A percentile compares a stretch with the other conserved stretches of the same genome.
Evolutionary conservation across 2,113 vertebrate species (phyloP).

Genomic region (Poicephalus gulielmi): DNA sequence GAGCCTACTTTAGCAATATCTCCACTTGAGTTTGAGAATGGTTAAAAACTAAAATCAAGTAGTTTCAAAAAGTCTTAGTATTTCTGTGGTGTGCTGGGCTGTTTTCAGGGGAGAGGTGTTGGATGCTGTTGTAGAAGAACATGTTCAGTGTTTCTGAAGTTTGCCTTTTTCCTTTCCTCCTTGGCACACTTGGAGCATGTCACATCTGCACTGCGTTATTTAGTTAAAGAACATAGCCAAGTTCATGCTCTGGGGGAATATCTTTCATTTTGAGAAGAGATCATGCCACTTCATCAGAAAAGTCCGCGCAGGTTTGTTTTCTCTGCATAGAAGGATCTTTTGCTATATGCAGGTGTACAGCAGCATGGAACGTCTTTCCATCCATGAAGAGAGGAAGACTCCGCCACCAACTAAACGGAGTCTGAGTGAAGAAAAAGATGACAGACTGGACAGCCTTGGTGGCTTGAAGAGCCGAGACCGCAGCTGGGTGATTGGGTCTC

Average conservation of each 20-base stretch:
- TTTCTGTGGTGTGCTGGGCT: background rate
- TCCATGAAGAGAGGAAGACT: conserved; percentile 89
- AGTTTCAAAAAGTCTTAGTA: background rate
- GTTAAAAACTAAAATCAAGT: background rate
- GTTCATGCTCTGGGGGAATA: background rate
- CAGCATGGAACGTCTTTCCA: conserved; percentile 95
- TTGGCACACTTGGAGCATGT: background rate
- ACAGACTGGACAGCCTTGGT: conserved; percentile 82
- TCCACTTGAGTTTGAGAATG: background rate
- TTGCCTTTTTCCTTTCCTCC: background rate
- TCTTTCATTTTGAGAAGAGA: background rate
- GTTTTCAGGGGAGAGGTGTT: background rate
- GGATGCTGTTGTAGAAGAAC: background rate
- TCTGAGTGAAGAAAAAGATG: conserved; percentile 92
- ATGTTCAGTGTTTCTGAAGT: background rate
- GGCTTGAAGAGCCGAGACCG: conserved; percentile 87
- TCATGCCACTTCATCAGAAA: background rate
- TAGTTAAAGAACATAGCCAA: background rate
- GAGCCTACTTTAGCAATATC: background rate
- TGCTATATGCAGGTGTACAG: conserved; percentile 85
- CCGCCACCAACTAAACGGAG: conserved; percentile 93
- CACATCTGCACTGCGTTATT: background rate
- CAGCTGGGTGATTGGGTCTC: conserved; percentile 93
- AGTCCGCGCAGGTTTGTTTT: background rate
- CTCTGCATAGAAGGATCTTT: background rate